Evolutionary conservation across 2,888 invertebrate species (phyloP).

Genomic region (Macaria liturata): DNA sequence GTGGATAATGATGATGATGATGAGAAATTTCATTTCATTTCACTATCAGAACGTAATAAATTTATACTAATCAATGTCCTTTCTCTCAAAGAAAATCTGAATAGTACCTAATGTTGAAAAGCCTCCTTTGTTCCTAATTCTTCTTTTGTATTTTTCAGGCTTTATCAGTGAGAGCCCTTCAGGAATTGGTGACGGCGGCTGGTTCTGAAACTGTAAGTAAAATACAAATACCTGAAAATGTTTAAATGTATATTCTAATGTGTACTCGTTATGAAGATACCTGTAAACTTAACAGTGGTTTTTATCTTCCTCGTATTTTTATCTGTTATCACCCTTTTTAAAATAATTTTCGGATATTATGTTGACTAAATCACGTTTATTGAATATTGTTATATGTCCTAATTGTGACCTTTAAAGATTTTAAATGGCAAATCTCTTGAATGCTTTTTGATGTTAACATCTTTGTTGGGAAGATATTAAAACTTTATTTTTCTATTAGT

Average conservation of each 20-base stretch:
- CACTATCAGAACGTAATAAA: too few relatives aligned
- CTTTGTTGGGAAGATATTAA: constrained; percentile 28
- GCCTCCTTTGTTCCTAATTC: neutral
- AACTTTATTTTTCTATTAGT: neutral
- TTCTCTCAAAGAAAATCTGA: too few relatives aligned
- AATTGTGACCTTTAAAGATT: constrained; percentile 51
- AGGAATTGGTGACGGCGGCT: constrained; percentile 98
- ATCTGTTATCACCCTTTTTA: constrained; percentile 50
- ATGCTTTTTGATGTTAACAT: constrained; percentile 27
- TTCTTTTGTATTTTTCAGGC: constrained; percentile 80
- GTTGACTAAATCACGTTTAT: constrained; percentile 49
- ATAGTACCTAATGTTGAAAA: too few relatives aligned
- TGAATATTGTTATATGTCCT: constrained; percentile 38
- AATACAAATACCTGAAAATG: constrained; percentile 14
- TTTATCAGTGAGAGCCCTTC: constrained; percentile 98
- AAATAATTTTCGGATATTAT: constrained; percentile 53
- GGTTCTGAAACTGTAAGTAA: constrained; percentile 94
- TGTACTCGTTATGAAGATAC: constrained; percentile 33
- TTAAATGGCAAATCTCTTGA: constrained; percentile 51
- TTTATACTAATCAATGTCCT: too few relatives aligned
- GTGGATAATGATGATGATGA: too few relatives aligned
- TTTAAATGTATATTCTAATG: constrained; percentile 27
- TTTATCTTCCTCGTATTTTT: constrained; percentile 49
- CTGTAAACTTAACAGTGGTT: constrained; percentile 63
- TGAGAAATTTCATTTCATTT: too few relatives aligned